Percentiles rank a stretch among this genome's conserved stretches.
Evolutionary conservation across 2,797 vertebrate genomes (phyloP).

Genomic region (Lagorchestes hirsutus): DNA sequence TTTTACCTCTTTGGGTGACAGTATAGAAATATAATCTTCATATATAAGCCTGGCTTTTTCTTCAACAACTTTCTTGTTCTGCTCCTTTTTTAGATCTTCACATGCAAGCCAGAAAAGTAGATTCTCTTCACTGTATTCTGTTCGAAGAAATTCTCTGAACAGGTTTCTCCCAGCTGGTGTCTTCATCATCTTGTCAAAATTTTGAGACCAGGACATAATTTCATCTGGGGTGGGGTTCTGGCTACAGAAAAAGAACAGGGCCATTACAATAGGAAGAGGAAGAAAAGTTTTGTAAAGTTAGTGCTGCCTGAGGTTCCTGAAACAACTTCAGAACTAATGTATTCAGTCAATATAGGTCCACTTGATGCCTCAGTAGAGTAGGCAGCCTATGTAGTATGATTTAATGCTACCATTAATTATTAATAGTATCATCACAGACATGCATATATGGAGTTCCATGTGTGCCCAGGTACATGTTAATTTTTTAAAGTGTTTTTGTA

Average conservation of each 20-base stretch:
- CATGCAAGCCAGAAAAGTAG: slow-evolving; percentile 99
- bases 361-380: not conserved
- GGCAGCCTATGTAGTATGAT: not conserved
- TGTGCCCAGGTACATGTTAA: not conserved
- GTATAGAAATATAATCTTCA: slow-evolving; percentile 98
- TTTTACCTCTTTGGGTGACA: slow-evolving; percentile 98
- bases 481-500: not conserved
- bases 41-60: slow-evolving; percentile 98
- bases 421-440: not conserved
- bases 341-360: not conserved
- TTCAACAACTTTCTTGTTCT: slow-evolving; percentile 90
- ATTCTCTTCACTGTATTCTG: slow-evolving; percentile 99
- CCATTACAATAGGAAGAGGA: not conserved
- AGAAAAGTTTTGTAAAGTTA: not conserved
- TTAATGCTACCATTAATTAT: not conserved
- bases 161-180: slow-evolving; percentile 94
- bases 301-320: not conserved
- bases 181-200: slow-evolving; percentile 99
- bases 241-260: slow-evolving; percentile 79
- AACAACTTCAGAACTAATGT: not conserved
- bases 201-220: slow-evolving; percentile 96
- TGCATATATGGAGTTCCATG: not conserved
- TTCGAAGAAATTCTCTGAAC: slow-evolving; percentile 97
- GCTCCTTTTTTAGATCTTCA: slow-evolving; percentile 97
- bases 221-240: slow-evolving; percentile 93